Evolutionary conservation across 2,888 invertebrate species (phyloP).

Genomic region (Pogonocherus hispidulus): DNA sequence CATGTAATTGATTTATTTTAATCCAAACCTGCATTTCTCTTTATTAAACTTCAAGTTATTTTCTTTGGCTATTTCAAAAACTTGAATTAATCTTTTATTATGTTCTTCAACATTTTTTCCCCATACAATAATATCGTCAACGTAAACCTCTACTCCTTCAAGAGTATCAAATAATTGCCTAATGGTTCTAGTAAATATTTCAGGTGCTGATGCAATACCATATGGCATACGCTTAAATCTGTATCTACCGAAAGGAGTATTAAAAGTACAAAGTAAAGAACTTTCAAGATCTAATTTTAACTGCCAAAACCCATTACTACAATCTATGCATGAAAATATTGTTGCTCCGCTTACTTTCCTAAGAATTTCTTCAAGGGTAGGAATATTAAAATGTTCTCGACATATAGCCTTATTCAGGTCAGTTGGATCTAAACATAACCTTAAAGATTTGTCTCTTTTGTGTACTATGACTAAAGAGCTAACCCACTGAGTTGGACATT

Average conservation of each 20-base stretch:
- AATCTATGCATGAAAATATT: too few relatives aligned
- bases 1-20: conserved; percentile 47
- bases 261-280: neutral
- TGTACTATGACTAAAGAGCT: too few relatives aligned
- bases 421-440: too few relatives aligned
- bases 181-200: neutral
- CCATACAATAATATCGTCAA: conserved; percentile 47
- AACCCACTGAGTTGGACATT: neutral
- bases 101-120: conserved; percentile 40
- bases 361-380: too few relatives aligned
- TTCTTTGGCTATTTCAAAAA: conserved; percentile 40
- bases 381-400: too few relatives aligned
- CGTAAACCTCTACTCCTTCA: conserved; percentile 40
- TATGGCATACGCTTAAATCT: neutral
- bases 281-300: neutral
- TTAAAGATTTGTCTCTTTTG: too few relatives aligned
- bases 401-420: too few relatives aligned
- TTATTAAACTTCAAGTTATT: conserved; percentile 48
- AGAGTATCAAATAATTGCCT: neutral
- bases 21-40: conserved; percentile 49
- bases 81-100: conserved; percentile 38
- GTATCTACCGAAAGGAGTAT: neutral
- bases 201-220: neutral
- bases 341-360: too few relatives aligned
- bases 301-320: too few relatives aligned